Evolutionary conservation across 2,888 invertebrate genomes (phyloP).

Genomic region (Chrysopilus asiliformis): DNA sequence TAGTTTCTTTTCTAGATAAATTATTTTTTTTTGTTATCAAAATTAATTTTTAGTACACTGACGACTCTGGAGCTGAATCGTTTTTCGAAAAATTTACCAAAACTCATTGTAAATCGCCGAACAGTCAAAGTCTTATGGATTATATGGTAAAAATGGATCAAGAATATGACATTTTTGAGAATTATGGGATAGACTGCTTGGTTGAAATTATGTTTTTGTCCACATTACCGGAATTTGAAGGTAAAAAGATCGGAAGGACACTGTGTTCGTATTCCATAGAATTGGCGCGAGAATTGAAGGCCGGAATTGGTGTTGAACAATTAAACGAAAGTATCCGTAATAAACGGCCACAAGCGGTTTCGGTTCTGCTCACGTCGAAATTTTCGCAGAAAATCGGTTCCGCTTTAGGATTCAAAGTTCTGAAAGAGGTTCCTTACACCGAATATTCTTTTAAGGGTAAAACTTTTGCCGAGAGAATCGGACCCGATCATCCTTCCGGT

Average conservation of each 20-base stretch:
- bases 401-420: slow-evolving; percentile 40
- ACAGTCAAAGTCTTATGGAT: slow-evolving; percentile 44
- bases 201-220: slow-evolving; percentile 56
- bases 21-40: too few species aligned
- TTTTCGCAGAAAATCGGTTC: slow-evolving; percentile 45
- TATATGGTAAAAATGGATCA: slow-evolving; percentile 53
- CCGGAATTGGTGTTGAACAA: slow-evolving; percentile 37
- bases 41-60: too few species aligned
- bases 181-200: slow-evolving; percentile 46
- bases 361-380: slow-evolving; percentile 46
- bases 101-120: slow-evolving; percentile 40
- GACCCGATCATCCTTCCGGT: slow-evolving; percentile 22
- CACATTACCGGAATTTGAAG: slow-evolving; percentile 40
- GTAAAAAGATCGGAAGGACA: slow-evolving; percentile 40
- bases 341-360: slow-evolving; percentile 33
- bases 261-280: slow-evolving; percentile 43
- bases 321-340: slow-evolving; percentile 20
- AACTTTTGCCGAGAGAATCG: slow-evolving; percentile 44
- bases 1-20: too few species aligned
- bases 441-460: slow-evolving; percentile 45
- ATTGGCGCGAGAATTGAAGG: slow-evolving; percentile 36
- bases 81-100: slow-evolving; percentile 29
- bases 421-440: slow-evolving; percentile 39
- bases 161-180: slow-evolving; percentile 45
- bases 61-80: slow-evolving; percentile 20